Base-by-base conservation (phyloP, 2,888 invertebrate species). In the Galerucella calmariensis region DNA sequence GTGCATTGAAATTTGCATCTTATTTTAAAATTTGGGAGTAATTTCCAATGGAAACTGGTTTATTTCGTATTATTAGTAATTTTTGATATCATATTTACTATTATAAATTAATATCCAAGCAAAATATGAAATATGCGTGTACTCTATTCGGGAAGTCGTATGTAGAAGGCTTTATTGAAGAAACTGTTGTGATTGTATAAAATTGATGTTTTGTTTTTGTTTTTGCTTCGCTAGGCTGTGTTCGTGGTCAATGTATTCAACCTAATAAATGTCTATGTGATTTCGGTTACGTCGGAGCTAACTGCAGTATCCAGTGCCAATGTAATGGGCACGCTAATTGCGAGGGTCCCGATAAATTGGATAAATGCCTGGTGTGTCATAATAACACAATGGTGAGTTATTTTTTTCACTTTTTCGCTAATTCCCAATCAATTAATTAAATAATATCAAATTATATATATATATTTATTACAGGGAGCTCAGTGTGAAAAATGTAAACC, bases 281-380 rank as follows among this genome's bases (percentile, higher is more conserved):
- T 88, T 98, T 98, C 88, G 97, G 97, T 73, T 98, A 95, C 87
- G 97, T 98, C 35, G 97, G 98, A 70, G 93, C 94, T 80, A 97
- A 97, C 89, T 98, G 98, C 87, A 95, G 95, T 81, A 95, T 95
- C 77, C 95, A 96, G 87, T 98, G 98, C 86, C 93, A 95, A 86
- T 98, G 98, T 86, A 97, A 98, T 86, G 97, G 97, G 0, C 97
- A 98, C 88, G 94, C 97, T 73, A 92, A 97, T 86, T 98, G 98
- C 86, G 93, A 92, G 82, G 95, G 96, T 1, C 95, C 95, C 9
- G 94, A 95, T 84, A 93, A 93, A 82, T 90, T 96, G 75, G 94
- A 95, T 84, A 90, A 91, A 76, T 98, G 98, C 85, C 88, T 93
- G 53, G 90, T 94, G 85, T 98, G 98, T 85, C 92, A 94, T 84